These are phyloP conservation scores for Peribatodes rhomboidaria DNA, from an alignment of 2,888 invertebrate genomes.

Conservation along the genomic window DNA sequence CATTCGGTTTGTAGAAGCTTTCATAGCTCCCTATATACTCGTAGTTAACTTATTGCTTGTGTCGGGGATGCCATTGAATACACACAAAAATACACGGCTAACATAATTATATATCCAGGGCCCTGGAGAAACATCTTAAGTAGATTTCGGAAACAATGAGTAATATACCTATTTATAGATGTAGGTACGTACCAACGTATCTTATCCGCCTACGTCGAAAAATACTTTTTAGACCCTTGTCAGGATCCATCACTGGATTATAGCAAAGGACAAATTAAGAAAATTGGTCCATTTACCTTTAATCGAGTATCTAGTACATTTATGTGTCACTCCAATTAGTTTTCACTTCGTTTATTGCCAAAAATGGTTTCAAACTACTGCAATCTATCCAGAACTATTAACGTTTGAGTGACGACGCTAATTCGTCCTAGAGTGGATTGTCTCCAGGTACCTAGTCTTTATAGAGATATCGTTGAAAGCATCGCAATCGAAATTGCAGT, in stretches of 20 bases:
- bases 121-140: too few relatives aligned
- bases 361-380: neutral
- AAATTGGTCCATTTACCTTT: neutral
- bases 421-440: constrained; percentile 15
- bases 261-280: neutral
- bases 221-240: too few relatives aligned
- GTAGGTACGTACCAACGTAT: too few relatives aligned
- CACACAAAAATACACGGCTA: too few relatives aligned
- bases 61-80: too few relatives aligned
- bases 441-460: neutral
- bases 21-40: too few relatives aligned
- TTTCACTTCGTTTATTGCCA: constrained; percentile 11
- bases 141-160: too few relatives aligned
- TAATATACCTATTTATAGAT: too few relatives aligned
- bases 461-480: constrained; percentile 13
- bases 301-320: neutral
- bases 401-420: constrained; percentile 7
- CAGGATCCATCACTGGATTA: neutral
- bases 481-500: constrained; percentile 12
- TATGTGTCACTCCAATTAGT: constrained; percentile 3
- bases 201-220: too few relatives aligned
- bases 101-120: too few relatives aligned
- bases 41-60: too few relatives aligned
- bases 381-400: constrained; percentile 1
- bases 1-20: too few relatives aligned